Evolutionary conservation across 2,113 vertebrate species (phyloP).

Genomic region (Lycocorax pyrrhopterus): DNA sequence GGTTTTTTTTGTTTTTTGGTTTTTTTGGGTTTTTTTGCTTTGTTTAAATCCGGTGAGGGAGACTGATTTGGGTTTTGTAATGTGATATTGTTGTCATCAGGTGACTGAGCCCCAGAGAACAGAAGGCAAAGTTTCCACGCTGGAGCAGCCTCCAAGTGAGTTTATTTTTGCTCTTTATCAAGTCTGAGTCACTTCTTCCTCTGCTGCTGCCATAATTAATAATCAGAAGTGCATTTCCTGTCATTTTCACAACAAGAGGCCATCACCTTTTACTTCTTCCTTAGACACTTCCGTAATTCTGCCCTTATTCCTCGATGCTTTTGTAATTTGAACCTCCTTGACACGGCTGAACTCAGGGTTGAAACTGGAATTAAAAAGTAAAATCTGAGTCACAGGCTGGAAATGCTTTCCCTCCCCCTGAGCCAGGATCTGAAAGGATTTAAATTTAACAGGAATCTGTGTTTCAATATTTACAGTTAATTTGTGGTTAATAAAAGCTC

Average conservation of each 20-base stretch:
- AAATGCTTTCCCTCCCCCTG: neutral
- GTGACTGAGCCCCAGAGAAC: neutral
- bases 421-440: neutral
- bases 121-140: conserved; percentile 48
- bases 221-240: neutral
- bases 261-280: neutral
- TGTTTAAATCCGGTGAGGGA: neutral
- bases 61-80: neutral
- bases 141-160: conserved; percentile 61
- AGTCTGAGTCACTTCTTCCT: neutral
- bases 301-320: neutral
- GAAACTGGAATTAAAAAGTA: neutral
- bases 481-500: neutral
- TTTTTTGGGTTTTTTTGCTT: neutral
- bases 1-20: neutral
- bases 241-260: neutral
- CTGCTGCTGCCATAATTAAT: neutral
- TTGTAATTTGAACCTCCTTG: neutral
- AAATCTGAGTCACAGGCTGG: neutral
- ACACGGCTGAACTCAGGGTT: neutral
- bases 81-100: conserved; percentile 31
- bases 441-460: neutral
- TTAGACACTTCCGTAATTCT: neutral
- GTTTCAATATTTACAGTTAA: neutral
- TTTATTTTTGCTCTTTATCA: neutral